Conservation (phyloP, 1,140 invertebrate species). For the Trachelipus rathkii region DNA sequence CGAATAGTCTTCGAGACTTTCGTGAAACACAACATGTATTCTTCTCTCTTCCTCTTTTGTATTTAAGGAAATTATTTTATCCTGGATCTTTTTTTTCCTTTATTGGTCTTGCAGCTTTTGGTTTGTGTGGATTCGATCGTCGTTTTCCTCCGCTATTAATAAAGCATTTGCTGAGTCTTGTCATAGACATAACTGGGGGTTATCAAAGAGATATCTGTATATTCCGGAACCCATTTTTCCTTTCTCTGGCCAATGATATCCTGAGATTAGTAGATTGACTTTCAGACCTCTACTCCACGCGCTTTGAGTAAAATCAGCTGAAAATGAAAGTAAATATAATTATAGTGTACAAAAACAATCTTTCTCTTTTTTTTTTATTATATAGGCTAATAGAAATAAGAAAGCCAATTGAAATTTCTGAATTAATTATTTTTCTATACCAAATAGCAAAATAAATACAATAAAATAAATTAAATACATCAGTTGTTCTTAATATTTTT, state of each 20-base stretch:
- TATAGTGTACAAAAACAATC: no score
- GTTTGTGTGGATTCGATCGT: no score
- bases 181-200: constrained; percentile 48
- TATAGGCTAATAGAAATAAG: no score
- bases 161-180: constrained; percentile 30
- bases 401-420: no score
- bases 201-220: constrained; percentile 54
- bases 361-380: no score
- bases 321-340: no score
- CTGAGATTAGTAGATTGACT: constrained; percentile 59
- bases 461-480: no score
- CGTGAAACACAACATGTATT: neutral
- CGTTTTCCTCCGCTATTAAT: constrained; percentile 29
- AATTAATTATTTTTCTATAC: no score
- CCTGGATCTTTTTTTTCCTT: no score
- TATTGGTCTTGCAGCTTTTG: neutral
- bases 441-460: no score
- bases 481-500: no score
- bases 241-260: constrained; percentile 53
- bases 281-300: constrained; percentile 56
- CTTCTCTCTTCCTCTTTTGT: neutral
- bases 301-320: constrained; percentile 49
- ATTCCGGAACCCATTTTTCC: constrained; percentile 61
- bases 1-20: neutral
- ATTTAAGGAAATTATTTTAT: neutral